phyloP scores from a whole-genome alignment of 2,797 vertebrate species.

The Gadopsis marmoratus region DNA sequence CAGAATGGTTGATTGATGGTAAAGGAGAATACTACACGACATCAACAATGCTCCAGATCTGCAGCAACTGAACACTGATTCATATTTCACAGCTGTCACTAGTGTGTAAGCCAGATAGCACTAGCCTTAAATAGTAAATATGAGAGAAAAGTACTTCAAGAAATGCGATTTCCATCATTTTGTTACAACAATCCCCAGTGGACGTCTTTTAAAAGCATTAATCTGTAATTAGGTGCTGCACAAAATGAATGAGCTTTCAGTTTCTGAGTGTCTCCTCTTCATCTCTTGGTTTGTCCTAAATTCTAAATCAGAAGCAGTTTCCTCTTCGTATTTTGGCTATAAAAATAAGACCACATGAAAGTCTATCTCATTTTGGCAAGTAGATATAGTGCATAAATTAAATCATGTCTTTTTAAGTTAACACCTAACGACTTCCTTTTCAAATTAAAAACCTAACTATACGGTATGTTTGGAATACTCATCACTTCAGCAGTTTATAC shows the following conservation, averaged over 20 bases:
- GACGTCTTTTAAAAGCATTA: constrained; percentile 57
- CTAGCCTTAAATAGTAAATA: constrained; percentile 46
- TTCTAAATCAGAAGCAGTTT: constrained; percentile 70
- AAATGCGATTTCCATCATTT: constrained; percentile 59
- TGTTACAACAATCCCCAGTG: constrained; percentile 61
- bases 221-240: constrained; percentile 59
- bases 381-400: constrained; percentile 89
- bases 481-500: constrained; percentile 79
- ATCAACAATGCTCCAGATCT: constrained; percentile 45
- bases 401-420: constrained; percentile 73
- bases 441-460: constrained; percentile 79
- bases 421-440: constrained; percentile 76
- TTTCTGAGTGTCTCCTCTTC: constrained; percentile 52
- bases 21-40: constrained; percentile 64
- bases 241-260: constrained; percentile 71
- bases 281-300: constrained; percentile 58
- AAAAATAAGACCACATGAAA: constrained; percentile 87
- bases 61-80: constrained; percentile 66
- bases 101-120: constrained; percentile 42
- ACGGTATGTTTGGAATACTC: constrained; percentile 80
- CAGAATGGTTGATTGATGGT: constrained; percentile 63
- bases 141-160: constrained; percentile 46
- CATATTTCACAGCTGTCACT: constrained; percentile 52
- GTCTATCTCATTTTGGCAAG: constrained; percentile 91
- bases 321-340: constrained; percentile 84